These are phyloP conservation scores for Dinothrombium tinctorium DNA, from an alignment of 1,140 invertebrate genomes.

Conservation along the genomic window DNA sequence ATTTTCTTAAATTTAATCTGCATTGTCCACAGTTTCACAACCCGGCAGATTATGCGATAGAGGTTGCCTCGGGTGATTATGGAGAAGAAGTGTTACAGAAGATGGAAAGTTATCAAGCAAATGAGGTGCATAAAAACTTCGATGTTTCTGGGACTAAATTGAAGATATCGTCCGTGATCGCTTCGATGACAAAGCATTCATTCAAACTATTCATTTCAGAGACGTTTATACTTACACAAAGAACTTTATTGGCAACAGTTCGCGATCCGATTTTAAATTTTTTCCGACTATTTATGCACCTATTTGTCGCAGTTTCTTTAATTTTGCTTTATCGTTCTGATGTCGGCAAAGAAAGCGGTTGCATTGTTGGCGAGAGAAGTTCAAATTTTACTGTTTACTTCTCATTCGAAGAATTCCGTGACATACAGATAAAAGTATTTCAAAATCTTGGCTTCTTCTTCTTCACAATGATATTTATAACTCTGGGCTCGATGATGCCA, in stretches of 20 bases:
- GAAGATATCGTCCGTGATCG: background rate
- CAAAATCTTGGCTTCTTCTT: constrained; percentile 71
- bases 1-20: background rate
- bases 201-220: background rate
- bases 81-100: constrained; percentile 1
- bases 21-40: constrained; percentile 26
- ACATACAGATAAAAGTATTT: background rate
- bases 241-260: background rate
- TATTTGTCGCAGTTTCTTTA: constrained; percentile 18
- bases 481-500: constrained; percentile 90
- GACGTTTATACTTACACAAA: constrained; percentile 1
- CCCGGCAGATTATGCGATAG: constrained; percentile 52
- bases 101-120: background rate
- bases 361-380: background rate
- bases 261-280: constrained; percentile 3
- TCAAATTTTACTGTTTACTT: background rate
- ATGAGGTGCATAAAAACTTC: background rate
- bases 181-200: background rate
- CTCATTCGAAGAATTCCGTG: background rate
- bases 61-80: constrained; percentile 8
- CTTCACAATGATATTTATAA: constrained; percentile 79
- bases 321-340: constrained; percentile 3
- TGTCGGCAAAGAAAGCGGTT: constrained; percentile 8
- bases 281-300: constrained; percentile 1
- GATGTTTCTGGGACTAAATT: background rate